Conservation (phyloP, 2,113 vertebrate species). For the Lasiurus borealis region DNA sequence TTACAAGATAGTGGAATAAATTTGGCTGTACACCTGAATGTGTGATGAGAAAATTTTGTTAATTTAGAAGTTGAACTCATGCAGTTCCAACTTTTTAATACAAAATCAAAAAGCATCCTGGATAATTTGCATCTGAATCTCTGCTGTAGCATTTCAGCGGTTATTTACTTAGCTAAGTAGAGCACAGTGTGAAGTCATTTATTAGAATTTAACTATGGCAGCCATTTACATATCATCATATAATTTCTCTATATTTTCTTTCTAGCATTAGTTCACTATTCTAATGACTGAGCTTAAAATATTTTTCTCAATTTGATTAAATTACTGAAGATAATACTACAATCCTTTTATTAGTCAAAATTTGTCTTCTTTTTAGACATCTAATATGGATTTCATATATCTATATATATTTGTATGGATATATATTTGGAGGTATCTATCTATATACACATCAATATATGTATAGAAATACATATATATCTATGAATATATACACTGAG, state of each 20-base stretch:
- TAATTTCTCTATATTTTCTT: constrained; percentile 34
- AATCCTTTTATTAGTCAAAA: constrained; percentile 19
- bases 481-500: too few species aligned
- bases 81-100: constrained; percentile 62
- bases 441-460: background rate
- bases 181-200: constrained; percentile 56
- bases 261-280: constrained; percentile 16
- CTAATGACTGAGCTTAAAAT: background rate
- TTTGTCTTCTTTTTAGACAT: background rate
- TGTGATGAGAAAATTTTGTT: constrained; percentile 58
- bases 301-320: background rate
- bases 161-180: constrained; percentile 51
- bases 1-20: constrained; percentile 52
- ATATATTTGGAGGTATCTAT: background rate
- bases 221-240: constrained; percentile 29
- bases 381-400: background rate
- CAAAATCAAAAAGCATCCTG: constrained; percentile 26
- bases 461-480: background rate
- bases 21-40: constrained; percentile 33
- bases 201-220: constrained; percentile 36
- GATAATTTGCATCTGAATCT: constrained; percentile 60
- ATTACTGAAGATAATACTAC: background rate
- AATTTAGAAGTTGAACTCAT: constrained; percentile 64
- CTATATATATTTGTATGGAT: background rate
- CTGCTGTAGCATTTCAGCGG: background rate